phyloP scores from a whole-genome alignment of 2,888 invertebrate species.

The Quadroppia sp. region DNA sequence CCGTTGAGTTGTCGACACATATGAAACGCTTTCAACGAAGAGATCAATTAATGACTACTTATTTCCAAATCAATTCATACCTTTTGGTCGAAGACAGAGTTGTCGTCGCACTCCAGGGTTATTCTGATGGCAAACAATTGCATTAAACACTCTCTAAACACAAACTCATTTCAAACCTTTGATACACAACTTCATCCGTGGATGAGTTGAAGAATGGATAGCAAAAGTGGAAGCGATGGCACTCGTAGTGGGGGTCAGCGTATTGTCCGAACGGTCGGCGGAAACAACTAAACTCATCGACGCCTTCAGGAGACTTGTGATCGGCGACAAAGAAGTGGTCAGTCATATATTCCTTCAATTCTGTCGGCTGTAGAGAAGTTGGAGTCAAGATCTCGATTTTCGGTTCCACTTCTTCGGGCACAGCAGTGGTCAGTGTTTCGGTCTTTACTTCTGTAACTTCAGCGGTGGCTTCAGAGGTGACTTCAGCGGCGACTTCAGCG shows the following conservation, averaged over 20 bases:
- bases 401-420: background rate
- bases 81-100: slow-evolving; percentile 23
- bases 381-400: background rate
- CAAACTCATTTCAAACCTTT: background rate
- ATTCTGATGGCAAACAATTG: too few relatives aligned
- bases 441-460: background rate
- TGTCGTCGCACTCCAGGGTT: background rate
- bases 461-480: background rate
- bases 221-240: slow-evolving; percentile 26
- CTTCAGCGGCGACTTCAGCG: background rate
- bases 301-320: background rate
- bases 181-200: slow-evolving; percentile 21
- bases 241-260: slow-evolving; percentile 16
- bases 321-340: background rate
- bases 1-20: slow-evolving; percentile 19
- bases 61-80: too few relatives aligned
- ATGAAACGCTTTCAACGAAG: slow-evolving; percentile 10
- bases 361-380: background rate
- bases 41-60: too few relatives aligned
- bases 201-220: slow-evolving; percentile 23
- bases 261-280: slow-evolving; percentile 18
- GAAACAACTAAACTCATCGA: background rate
- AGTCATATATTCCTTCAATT: background rate
- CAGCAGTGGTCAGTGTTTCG: background rate
- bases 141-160: too few relatives aligned